phyloP scores from a whole-genome alignment of 2,888 invertebrate species.

The Eueremaeus valkanovi region DNA sequence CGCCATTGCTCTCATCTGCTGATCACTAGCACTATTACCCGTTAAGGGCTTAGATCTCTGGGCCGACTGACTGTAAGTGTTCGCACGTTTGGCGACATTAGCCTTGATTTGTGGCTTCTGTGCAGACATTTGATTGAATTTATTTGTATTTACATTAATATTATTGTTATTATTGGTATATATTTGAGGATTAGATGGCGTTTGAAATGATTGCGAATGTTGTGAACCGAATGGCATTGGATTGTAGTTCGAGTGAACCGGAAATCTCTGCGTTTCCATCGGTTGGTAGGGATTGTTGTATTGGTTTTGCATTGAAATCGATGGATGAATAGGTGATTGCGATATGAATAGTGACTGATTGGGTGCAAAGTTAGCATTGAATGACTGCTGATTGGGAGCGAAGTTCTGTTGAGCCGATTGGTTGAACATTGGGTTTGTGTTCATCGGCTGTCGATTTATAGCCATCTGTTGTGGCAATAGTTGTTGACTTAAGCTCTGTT shows the following conservation, averaged over 20 bases:
- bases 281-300: background rate
- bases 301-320: background rate
- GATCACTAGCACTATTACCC: too few species aligned
- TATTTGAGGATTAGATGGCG: background rate
- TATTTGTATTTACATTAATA: too few species aligned
- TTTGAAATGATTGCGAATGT: conserved; percentile 9
- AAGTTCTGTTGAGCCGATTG: background rate
- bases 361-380: background rate
- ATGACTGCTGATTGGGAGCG: background rate
- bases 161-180: background rate
- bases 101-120: background rate
- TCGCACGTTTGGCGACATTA: background rate
- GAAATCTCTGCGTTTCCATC: conserved; percentile 1
- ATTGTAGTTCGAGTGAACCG: background rate
- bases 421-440: conserved; percentile 1
- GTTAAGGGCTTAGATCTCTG: background rate
- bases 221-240: background rate
- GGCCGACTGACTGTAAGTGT: background rate
- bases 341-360: background rate
- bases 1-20: conserved; percentile 2
- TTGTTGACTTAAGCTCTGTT: background rate
- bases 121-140: background rate
- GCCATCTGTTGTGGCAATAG: background rate
- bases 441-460: background rate
- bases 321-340: background rate